Percentiles rank a stretch among this genome's conserved stretches.
Evolutionary conservation across 2,888 invertebrate genomes (phyloP).

Genomic region (Ichneumoninae sp.): DNA sequence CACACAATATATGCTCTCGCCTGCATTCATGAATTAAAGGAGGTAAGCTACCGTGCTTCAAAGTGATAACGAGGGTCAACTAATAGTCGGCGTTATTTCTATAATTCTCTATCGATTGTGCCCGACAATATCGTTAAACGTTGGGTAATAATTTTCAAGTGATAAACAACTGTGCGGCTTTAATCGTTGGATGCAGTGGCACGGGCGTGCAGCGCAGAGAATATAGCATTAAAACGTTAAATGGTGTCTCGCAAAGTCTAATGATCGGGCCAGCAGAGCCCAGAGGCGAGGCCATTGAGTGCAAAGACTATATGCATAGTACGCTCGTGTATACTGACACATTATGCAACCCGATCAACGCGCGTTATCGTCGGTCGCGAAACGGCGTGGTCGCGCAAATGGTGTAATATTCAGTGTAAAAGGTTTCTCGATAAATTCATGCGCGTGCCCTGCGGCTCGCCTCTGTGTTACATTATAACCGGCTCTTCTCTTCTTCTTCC

Average conservation of each 20-base stretch:
- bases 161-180: not conserved
- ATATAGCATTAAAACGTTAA: conserved; percentile 39
- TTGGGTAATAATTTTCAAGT: not conserved
- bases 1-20: not conserved
- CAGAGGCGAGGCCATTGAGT: not conserved
- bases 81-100: not conserved
- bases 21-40: not conserved
- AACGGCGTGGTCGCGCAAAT: conserved; percentile 8
- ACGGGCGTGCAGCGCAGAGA: not conserved
- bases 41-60: not conserved
- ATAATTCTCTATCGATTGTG: not conserved
- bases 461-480: not conserved
- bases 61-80: not conserved
- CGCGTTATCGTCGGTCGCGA: conserved; percentile 14
- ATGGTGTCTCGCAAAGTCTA: conserved; percentile 34
- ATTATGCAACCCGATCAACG: conserved; percentile 36
- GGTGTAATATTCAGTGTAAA: conserved; percentile 8
- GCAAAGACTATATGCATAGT: not conserved
- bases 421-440: conserved; percentile 2
- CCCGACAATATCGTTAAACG: not conserved
- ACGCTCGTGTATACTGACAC: not conserved
- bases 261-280: conserved; percentile 10
- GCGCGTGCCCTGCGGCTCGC: conserved; percentile 8
- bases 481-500: not conserved
- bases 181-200: not conserved